phyloP scores from a whole-genome alignment of 2,797 vertebrate species.

The Sebastes hopkinsi region DNA sequence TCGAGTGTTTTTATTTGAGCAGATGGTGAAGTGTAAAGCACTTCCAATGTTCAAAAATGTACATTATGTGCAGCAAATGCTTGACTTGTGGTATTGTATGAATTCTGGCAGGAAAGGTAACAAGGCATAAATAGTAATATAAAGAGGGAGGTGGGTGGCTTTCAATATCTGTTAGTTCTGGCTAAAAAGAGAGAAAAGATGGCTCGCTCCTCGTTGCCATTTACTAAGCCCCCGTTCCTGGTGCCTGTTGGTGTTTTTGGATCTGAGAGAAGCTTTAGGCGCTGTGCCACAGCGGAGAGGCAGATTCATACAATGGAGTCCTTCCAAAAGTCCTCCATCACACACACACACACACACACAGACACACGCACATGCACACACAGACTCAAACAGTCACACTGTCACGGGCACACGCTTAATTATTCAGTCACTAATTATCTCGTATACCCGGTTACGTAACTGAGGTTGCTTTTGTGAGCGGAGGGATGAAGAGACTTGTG shows the following conservation, averaged over 20 bases:
- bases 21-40: slow-evolving; percentile 22
- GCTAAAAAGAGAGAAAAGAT: slow-evolving; percentile 47
- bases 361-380: slow-evolving; percentile 23
- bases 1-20: slow-evolving; percentile 2
- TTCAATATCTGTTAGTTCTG: slow-evolving; percentile 49
- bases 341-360: neutral
- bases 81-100: slow-evolving; percentile 20
- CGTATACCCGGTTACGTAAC: slow-evolving; percentile 66
- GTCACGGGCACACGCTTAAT: slow-evolving; percentile 67
- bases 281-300: slow-evolving; percentile 54
- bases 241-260: slow-evolving; percentile 56
- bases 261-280: slow-evolving; percentile 58
- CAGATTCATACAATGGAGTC: slow-evolving; percentile 68
- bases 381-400: slow-evolving; percentile 61
- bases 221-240: slow-evolving; percentile 34
- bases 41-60: neutral
- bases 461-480: slow-evolving; percentile 63
- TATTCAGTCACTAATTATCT: slow-evolving; percentile 76
- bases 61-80: slow-evolving; percentile 7
- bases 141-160: slow-evolving; percentile 45
- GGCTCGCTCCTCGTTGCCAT: slow-evolving; percentile 26
- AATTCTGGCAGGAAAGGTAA: slow-evolving; percentile 14
- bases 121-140: slow-evolving; percentile 34
- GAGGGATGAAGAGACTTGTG: slow-evolving; percentile 42
- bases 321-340: slow-evolving; percentile 69